Conservation (phyloP, 2,113 vertebrate genomes). For the Fregata magnificens region DNA sequence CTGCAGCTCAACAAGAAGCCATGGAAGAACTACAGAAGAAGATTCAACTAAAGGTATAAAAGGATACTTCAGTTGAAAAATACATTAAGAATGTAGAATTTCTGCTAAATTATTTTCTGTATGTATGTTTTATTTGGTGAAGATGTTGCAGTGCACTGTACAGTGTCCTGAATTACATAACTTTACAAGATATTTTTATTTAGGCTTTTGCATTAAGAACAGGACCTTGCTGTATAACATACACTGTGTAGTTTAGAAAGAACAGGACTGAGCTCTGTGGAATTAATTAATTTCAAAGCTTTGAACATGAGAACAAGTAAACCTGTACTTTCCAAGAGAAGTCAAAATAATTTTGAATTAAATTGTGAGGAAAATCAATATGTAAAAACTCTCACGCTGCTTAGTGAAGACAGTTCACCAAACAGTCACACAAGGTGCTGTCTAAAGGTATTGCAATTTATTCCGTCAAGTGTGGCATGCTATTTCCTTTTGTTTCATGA, state of each 20-base stretch:
- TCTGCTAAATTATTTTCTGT: not conserved
- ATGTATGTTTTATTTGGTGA: not conserved
- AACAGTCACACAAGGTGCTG: not conserved
- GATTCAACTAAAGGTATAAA: constrained; percentile 92
- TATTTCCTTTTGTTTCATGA: not conserved
- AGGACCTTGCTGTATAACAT: not conserved
- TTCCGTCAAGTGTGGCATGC: not conserved
- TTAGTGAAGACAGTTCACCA: not conserved
- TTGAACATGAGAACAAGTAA: not conserved
- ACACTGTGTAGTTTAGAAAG: not conserved
- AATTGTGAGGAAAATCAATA: not conserved
- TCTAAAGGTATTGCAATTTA: not conserved
- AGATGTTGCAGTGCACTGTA: not conserved
- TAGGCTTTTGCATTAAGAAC: not conserved
- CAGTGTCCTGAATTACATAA: not conserved
- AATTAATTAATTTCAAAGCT: not conserved
- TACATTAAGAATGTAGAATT: not conserved
- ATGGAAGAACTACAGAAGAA: constrained; percentile 99
- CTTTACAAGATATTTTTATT: not conserved
- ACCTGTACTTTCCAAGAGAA: not conserved
- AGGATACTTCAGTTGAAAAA: not conserved
- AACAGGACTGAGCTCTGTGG: not conserved
- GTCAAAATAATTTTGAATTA: not conserved
- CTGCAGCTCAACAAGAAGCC: constrained; percentile 96
- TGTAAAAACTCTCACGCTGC: not conserved